phyloP scores from a whole-genome alignment of 2,113 vertebrate species.

The Colinus virginianus region DNA sequence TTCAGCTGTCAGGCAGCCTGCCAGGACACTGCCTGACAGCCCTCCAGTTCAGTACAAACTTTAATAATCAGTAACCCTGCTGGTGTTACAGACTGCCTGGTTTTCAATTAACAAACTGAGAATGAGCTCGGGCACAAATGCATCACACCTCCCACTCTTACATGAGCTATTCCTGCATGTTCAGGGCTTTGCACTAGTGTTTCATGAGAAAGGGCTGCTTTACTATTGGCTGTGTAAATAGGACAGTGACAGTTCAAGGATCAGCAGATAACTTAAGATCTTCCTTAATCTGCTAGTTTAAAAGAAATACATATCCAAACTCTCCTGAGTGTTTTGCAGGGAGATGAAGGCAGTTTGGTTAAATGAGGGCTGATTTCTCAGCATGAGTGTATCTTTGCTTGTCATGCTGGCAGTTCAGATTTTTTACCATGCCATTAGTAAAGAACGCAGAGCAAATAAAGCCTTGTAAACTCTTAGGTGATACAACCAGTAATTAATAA shows the following conservation, averaged over 20 bases:
- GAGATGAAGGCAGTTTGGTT: not conserved
- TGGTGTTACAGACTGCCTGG: not conserved
- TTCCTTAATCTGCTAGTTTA: not conserved
- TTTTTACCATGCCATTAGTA: not conserved
- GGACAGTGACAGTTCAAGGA: not conserved
- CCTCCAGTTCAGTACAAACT: not conserved
- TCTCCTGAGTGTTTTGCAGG: not conserved
- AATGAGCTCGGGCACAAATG: not conserved
- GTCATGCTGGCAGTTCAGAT: not conserved
- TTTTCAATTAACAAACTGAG: not conserved
- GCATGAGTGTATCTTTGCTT: not conserved
- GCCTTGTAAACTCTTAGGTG: not conserved
- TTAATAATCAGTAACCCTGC: not conserved
- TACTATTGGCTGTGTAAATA: not conserved
- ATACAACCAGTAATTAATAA: not conserved
- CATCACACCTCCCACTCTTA: not conserved
- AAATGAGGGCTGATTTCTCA: not conserved
- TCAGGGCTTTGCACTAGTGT: not conserved
- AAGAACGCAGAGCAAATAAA: not conserved
- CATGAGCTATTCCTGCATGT: not conserved
- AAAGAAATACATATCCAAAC: not conserved
- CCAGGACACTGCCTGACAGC: not conserved
- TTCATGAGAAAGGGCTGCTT: not conserved
- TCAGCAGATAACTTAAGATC: not conserved
- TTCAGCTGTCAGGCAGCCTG: not conserved